Percentiles rank a stretch among this genome's conserved stretches.
Conservation (phyloP, 2,113 vertebrate species). For the Litocranius walleri region DNA sequence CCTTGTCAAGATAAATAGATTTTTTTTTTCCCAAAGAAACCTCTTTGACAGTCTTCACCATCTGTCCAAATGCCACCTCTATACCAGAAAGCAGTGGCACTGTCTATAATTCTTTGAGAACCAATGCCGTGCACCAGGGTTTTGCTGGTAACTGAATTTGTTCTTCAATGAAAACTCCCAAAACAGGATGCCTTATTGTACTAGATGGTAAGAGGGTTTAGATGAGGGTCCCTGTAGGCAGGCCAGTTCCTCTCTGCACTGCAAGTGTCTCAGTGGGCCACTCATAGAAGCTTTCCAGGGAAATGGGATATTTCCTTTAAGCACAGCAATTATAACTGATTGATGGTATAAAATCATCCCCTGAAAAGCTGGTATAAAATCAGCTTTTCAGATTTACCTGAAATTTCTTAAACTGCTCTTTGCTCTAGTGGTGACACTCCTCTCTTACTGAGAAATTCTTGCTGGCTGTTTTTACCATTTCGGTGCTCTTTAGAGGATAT, state of each 20-base stretch:
- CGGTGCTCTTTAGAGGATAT: not conserved
- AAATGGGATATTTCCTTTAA: conserved; percentile 23
- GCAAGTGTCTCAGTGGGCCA: not conserved
- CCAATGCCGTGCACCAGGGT: not conserved
- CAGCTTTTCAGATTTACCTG: conserved; percentile 32
- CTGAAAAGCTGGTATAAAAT: not conserved
- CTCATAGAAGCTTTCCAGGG: not conserved
- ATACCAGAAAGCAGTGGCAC: not conserved
- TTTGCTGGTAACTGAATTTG: not conserved
- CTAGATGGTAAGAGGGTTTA: not conserved
- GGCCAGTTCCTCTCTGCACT: not conserved
- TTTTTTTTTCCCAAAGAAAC: not conserved
- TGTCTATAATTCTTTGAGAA: not conserved
- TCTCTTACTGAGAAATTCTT: conserved; percentile 53
- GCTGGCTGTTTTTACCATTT: not conserved
- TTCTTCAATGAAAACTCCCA: not conserved
- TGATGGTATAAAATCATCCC: not conserved
- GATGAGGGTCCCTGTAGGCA: not conserved
- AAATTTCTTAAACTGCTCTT: not conserved
- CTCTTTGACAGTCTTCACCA: not conserved
- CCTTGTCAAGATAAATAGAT: not conserved
- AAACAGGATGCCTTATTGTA: conserved; percentile 17
- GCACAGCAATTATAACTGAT: not conserved
- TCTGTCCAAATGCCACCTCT: not conserved
- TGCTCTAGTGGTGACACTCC: not conserved